These are phyloP conservation scores for Octopus sinensis DNA, from an alignment of 1,140 invertebrate genomes.

Conservation along the genomic window DNA sequence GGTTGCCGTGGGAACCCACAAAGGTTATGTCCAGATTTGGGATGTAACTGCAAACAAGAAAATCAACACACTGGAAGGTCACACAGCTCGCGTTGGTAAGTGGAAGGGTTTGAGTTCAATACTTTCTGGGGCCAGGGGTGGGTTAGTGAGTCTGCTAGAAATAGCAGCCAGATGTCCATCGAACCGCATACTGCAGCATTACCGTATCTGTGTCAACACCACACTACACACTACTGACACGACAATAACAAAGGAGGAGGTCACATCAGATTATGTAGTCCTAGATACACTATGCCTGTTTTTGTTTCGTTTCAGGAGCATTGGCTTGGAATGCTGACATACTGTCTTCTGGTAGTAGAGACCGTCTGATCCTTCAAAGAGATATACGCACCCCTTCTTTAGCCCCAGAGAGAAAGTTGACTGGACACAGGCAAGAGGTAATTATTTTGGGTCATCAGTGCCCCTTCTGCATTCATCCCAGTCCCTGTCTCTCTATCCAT, in stretches of 20 bases:
- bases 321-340: conserved; percentile 98
- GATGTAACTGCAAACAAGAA: conserved; percentile 87
- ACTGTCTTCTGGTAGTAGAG: conserved; percentile 91
- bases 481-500: too few species aligned
- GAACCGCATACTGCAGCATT: too few species aligned
- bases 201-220: too few species aligned
- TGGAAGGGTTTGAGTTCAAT: conserved; percentile 9
- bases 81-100: conserved; percentile 73
- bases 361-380: conserved; percentile 88
- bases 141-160: too few species aligned
- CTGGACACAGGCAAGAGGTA: conserved; percentile 94
- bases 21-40: conserved; percentile 96
- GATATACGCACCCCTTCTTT: conserved; percentile 85
- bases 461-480: too few species aligned
- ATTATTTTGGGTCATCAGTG: neutral
- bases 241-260: neutral
- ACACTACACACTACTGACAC: neutral
- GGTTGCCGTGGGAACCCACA: conserved; percentile 95
- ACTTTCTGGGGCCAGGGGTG: too few species aligned
- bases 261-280: too few species aligned
- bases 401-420: conserved; percentile 62
- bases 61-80: conserved; percentile 85
- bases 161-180: too few species aligned
- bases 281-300: too few species aligned
- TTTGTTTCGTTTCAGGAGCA: conserved; percentile 65